Conservation (phyloP, 2,797 vertebrate species). For the Mareca strepera region DNA sequence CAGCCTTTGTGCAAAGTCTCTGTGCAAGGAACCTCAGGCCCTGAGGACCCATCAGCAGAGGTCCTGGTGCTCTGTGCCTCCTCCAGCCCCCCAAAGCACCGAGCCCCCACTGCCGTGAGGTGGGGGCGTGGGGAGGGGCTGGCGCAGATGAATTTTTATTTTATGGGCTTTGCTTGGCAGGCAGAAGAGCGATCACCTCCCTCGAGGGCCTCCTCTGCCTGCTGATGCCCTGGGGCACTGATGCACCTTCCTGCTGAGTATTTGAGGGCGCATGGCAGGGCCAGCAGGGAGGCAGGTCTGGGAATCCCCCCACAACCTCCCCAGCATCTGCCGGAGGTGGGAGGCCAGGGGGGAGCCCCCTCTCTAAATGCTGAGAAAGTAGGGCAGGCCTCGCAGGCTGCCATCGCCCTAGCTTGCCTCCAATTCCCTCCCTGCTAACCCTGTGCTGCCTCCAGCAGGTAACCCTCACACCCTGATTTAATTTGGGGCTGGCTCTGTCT, state of each 20-base stretch:
- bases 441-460: background rate
- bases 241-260: slow-evolving; percentile 30
- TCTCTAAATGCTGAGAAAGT: slow-evolving; percentile 21
- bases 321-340: background rate
- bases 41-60: background rate
- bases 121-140: background rate
- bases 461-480: rapidly evolving
- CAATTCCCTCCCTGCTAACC: background rate
- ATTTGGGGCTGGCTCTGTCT: background rate
- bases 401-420: background rate
- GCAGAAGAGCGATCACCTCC: background rate
- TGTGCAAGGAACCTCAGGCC: background rate
- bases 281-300: background rate
- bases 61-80: background rate
- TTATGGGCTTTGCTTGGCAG: background rate
- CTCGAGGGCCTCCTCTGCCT: background rate
- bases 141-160: background rate
- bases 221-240: background rate
- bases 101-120: rapidly evolving
- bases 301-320: slow-evolving; percentile 15
- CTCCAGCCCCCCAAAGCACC: background rate
- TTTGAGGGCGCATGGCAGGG: background rate
- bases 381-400: slow-evolving; percentile 64
- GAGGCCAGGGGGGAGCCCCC: background rate
- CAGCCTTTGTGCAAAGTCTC: background rate